Evolutionary conservation across 2,113 vertebrate genomes (phyloP).

Genomic region (Alectura lathami): DNA sequence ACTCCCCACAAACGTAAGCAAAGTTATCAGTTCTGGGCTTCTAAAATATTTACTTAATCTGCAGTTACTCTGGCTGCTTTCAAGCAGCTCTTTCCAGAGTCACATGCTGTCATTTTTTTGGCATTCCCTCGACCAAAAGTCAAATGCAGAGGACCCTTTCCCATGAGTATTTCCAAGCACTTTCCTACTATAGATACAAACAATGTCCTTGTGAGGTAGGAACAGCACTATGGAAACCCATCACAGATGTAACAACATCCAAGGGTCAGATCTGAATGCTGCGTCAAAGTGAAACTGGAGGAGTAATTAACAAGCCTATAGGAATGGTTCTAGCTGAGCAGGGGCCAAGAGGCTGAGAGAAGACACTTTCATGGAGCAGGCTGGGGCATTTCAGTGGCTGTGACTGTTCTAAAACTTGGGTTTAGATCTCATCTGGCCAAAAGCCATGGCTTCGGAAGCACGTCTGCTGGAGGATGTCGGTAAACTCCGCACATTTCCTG

Average conservation of each 20-base stretch:
- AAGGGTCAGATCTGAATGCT: background rate
- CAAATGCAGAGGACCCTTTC: background rate
- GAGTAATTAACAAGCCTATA: background rate
- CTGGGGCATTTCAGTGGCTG: background rate
- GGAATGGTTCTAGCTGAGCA: background rate
- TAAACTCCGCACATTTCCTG: background rate
- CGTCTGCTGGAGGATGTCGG: background rate
- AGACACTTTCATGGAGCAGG: background rate
- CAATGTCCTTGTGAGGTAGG: background rate
- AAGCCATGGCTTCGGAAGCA: conserved; percentile 13
- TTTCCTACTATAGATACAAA: background rate
- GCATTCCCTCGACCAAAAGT: background rate
- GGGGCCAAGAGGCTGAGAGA: background rate
- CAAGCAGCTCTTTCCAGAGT: background rate
- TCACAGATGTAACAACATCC: background rate
- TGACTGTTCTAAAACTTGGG: background rate
- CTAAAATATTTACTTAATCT: conserved; percentile 29
- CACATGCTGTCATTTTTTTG: background rate
- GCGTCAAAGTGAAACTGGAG: background rate
- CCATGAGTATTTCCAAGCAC: background rate
- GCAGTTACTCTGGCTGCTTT: background rate
- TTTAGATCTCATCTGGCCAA: conserved; percentile 30
- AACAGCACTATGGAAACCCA: background rate
- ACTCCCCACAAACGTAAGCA: background rate
- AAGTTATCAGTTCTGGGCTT: background rate